phyloP scores from a whole-genome alignment of 2,113 vertebrate species.

The Leptocoma aspasia region DNA sequence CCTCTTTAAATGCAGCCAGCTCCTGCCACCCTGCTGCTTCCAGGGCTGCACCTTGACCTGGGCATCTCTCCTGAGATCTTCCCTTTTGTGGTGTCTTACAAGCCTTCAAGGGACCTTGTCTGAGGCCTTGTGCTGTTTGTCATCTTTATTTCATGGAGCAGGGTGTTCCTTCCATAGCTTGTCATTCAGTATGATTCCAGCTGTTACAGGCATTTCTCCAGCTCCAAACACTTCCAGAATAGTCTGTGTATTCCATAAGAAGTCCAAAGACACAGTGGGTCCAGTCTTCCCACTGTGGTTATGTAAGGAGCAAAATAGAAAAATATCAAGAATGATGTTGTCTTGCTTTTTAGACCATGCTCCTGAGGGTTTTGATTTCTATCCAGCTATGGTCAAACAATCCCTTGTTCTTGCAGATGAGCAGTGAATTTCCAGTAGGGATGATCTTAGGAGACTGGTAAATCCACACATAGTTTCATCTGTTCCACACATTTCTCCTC shows the following conservation, averaged over 20 bases:
- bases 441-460: neutral
- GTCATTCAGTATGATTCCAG: neutral
- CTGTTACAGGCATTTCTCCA: neutral
- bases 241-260: neutral
- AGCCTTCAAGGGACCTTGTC: neutral
- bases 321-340: slow-evolving; percentile 20
- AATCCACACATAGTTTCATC: neutral
- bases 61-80: neutral
- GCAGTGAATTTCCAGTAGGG: slow-evolving; percentile 68
- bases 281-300: neutral
- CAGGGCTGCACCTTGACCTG: neutral
- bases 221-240: neutral
- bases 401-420: slow-evolving; percentile 56
- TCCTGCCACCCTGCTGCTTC: neutral
- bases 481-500: slow-evolving; percentile 14
- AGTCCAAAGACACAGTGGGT: neutral
- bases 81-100: neutral
- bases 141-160: neutral
- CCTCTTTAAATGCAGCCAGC: neutral
- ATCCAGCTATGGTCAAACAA: slow-evolving; percentile 62
- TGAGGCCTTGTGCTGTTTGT: neutral
- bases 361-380: slow-evolving; percentile 45
- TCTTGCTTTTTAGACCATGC: slow-evolving; percentile 10
- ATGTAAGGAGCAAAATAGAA: neutral
- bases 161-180: neutral